Evolutionary conservation across 2,888 invertebrate species (phyloP).

Genomic region (Ectemnius continuus): DNA sequence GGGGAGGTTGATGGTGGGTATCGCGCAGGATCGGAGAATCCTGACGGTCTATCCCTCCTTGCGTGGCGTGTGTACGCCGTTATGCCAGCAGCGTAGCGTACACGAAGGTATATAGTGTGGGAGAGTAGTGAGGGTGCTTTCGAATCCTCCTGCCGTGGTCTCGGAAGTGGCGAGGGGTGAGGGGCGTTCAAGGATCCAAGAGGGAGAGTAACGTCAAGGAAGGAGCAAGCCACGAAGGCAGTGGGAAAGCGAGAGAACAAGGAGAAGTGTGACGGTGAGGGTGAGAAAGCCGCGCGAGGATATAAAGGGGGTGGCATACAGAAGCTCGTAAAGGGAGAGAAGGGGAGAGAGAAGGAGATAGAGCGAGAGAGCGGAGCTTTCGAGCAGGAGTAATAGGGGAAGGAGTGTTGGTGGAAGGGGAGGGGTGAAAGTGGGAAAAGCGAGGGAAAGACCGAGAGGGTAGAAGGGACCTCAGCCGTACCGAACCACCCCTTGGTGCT

Average conservation of each 20-base stretch:
- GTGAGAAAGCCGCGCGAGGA: constrained; percentile 3
- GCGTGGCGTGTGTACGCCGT: constrained; percentile 45
- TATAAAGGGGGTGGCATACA: not conserved
- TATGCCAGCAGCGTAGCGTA: constrained; percentile 40
- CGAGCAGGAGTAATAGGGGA: not conserved
- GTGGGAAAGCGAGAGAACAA: constrained; percentile 2
- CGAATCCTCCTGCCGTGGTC: not conserved
- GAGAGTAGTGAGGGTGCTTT: not conserved
- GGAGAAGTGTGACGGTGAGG: not conserved
- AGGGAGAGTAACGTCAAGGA: not conserved
- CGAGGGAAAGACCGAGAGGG: constrained; percentile 9
- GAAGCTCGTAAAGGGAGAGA: constrained; percentile 10
- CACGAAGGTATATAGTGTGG: constrained; percentile 11
- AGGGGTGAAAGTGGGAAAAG: constrained; percentile 23
- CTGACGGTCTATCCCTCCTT: constrained; percentile 35
- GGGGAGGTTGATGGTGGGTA: constrained; percentile 16
- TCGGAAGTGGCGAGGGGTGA: not conserved
- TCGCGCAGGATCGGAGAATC: constrained; percentile 70
- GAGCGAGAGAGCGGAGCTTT: not conserved
- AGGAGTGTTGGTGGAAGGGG: not conserved
- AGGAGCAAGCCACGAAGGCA: constrained; percentile 3
- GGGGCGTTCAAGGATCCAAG: not conserved
- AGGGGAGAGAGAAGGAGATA: not conserved
- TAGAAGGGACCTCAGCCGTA: constrained; percentile 48
- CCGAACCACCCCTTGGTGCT: constrained; percentile 61